Conservation (phyloP, 2,888 invertebrate species). For the Brachypalpus laphriformis region DNA sequence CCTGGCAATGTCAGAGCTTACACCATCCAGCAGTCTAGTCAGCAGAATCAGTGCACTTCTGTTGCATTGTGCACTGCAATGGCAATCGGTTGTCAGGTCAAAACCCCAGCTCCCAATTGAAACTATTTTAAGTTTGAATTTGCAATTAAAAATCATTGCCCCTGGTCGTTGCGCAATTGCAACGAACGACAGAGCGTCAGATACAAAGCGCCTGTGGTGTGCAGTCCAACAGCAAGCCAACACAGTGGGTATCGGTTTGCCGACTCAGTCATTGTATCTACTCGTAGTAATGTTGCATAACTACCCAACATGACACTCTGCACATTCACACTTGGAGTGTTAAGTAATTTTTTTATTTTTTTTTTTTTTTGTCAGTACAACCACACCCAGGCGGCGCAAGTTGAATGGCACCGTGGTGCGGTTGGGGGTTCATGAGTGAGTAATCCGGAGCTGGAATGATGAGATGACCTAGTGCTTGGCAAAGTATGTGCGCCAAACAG, state of each 20-base stretch:
- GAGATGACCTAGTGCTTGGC: no score
- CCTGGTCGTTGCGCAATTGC: neutral
- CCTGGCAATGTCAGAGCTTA: no score
- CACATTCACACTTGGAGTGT: neutral
- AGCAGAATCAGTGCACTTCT: no score
- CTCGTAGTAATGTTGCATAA: slow-evolving; percentile 12
- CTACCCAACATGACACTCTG: slow-evolving; percentile 8
- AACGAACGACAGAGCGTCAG: neutral
- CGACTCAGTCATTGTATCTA: slow-evolving; percentile 1
- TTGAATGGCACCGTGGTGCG: neutral
- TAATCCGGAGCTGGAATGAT: neutral
- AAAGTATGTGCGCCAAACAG: no score
- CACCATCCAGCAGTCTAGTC: no score
- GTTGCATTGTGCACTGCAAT: neutral
- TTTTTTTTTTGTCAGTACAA: neutral
- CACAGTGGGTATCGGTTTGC: neutral
- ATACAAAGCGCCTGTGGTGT: neutral
- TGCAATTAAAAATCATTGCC: neutral
- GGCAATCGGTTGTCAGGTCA: slow-evolving; percentile 6
- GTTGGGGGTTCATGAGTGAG: neutral
- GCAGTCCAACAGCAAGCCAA: neutral
- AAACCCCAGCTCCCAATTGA: slow-evolving; percentile 16
- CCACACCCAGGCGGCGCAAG: neutral
- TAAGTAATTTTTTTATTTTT: neutral
- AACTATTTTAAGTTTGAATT: slow-evolving; percentile 17